Evolutionary conservation across 1,140 invertebrate genomes (phyloP), one percentile per base, ranked within the genome.

Genomic region (Druon quercuslanigerum): DNA sequence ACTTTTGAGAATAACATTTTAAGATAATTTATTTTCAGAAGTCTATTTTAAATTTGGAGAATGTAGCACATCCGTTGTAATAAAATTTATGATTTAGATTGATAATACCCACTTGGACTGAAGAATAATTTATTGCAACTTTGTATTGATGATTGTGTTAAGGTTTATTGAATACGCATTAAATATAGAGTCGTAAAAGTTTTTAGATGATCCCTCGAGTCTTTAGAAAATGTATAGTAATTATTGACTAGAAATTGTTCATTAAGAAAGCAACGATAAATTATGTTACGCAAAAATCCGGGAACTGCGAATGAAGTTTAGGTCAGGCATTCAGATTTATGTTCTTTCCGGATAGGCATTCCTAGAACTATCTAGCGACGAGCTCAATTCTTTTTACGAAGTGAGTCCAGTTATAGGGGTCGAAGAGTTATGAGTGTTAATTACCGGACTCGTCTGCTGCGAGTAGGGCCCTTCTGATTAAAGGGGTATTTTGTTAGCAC

Each of bases 341-440:
- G 83, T 85, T 81, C 80, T 81, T 76, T 66, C 71, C 70, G 80
- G 79, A 75, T 77, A 83, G 82, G 79, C 72, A 80, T 85, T 85
- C 83, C 78, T 83, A 82, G 85, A 84, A 84, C 76, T 79, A 84
- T 79, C 80, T 82, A 84, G 81, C 79, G 57, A 57, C 78, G 74
- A 75, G 78, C 77, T 81, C 76, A 76, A 81, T 83, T 83, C 78
- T 83, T 79, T 81, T 83, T 81, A 51, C 78, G 40, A 80, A 79
- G 77, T 77, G 79, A 81, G 83, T 73, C 77, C 78, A 82, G 77
- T 81, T 84, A 82, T 82, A 79, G 75, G 80, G 79, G 54, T 46
- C 73, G 75, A 86, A 85, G 86, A 87, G 77, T 87, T 87, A 87
- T 87, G 84, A 86, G 79, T 84, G 85, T 87, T 89, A 89, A 89